Evolutionary conservation across 2,888 invertebrate genomes (phyloP), one percentile per base, ranked within the genome.

Genomic region (Portevinia maculata): DNA sequence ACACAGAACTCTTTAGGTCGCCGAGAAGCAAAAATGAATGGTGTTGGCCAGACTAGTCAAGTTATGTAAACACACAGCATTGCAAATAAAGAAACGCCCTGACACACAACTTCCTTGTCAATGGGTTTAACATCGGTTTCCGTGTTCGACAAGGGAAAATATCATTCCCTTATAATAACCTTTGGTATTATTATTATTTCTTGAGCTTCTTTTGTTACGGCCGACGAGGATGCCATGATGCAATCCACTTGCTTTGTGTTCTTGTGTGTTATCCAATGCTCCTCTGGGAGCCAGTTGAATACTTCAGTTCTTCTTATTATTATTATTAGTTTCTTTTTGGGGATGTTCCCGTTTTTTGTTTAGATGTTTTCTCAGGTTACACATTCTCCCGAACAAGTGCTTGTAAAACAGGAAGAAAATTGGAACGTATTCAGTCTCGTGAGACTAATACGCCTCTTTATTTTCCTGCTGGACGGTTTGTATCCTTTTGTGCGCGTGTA

Each of bases 91-190:
- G 70, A 55, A 71, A 79, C 46, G 34, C 64, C 62, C 69, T 46
- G 69, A 57, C 69, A 81, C 37, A 69, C 41, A 52, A 50, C 53
- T 73, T 83, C 83, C 83, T 83, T 83, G 73, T 71, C 83, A 83
- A 83, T 67, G 78, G 71, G 60, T 83, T 83, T 55, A 83, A 67
- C 78, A 83, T 78, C 15, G 71, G 60, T 73, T 83, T 78, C 67
- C 71, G 76, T 76, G 65, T 83, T 73, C 67, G 65, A 71, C 71
- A 71, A 71, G 53, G 37, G 55, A 65, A 83, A 67, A 78, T 83
- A 78, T 73, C 73, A 83, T 78, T 83, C 60, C 78, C 67, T 78
- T 83, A 78, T 78, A 78, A 78, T 78, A 83, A 67, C 76, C 71
- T 78, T 83, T 62, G 76, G 60, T 48, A 48, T 71, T 67, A 60